Percentiles rank a stretch among this genome's conserved stretches.
phyloP scores from a whole-genome alignment of 2,113 vertebrate species.

The Pseudorasbora parva region DNA sequence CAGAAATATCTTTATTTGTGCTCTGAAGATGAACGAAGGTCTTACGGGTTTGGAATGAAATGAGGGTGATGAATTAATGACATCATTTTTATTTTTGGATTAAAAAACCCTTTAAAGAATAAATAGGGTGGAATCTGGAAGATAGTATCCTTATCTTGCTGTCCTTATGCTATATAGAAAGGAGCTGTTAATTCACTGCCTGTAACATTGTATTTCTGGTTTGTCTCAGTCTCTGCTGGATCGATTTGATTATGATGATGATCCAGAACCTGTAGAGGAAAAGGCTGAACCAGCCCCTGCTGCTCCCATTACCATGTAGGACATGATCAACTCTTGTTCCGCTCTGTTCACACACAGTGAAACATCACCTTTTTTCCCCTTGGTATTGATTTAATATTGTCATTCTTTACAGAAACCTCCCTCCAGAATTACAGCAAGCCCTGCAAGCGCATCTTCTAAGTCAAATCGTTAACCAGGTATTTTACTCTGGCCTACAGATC shows the following conservation, averaged over 20 bases:
- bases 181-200: background rate
- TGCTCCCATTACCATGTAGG: slow-evolving; percentile 59
- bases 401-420: slow-evolving; percentile 37
- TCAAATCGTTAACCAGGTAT: slow-evolving; percentile 72
- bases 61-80: too few species aligned
- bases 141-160: background rate
- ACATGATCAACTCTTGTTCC: background rate
- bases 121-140: background rate
- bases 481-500: background rate
- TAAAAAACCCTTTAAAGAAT: background rate
- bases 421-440: slow-evolving; percentile 71
- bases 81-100: too few species aligned
- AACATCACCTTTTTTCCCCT: background rate
- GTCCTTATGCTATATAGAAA: background rate
- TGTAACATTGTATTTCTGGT: background rate
- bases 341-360: background rate
- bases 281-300: slow-evolving; percentile 73
- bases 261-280: slow-evolving; percentile 85
- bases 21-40: too few species aligned
- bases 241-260: slow-evolving; percentile 96
- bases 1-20: too few species aligned
- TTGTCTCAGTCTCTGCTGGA: slow-evolving; percentile 88
- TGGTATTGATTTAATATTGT: background rate
- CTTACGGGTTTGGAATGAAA: too few species aligned
- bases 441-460: slow-evolving; percentile 75